A percentile compares a stretch with the other conserved stretches of the same genome.
Conservation (phyloP, 2,888 invertebrate genomes). For the Athalia circularis region DNA sequence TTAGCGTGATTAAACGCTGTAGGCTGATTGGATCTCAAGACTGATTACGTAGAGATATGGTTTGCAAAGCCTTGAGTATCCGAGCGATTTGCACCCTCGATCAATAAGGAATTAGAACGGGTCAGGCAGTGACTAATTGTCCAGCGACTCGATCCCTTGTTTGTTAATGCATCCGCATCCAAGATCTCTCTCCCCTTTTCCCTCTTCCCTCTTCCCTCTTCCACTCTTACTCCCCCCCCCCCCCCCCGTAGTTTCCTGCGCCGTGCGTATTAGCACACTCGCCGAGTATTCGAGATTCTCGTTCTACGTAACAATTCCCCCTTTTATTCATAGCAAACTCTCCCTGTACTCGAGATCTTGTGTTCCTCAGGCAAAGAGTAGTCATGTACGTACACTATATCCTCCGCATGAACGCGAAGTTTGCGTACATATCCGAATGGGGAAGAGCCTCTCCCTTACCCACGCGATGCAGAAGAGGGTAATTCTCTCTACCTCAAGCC, state of each 20-base stretch:
- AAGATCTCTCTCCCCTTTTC: background rate
- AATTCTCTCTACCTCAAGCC: background rate
- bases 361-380: background rate
- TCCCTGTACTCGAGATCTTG: constrained; percentile 26
- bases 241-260: background rate
- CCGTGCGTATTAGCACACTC: constrained; percentile 30
- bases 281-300: background rate
- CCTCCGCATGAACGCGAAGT: background rate
- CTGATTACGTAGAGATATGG: constrained; percentile 36
- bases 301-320: background rate
- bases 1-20: constrained; percentile 37
- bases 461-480: constrained; percentile 5
- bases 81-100: background rate
- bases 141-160: constrained; percentile 31
- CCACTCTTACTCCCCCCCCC: background rate
- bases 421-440: constrained; percentile 4
- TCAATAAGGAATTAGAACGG: constrained; percentile 45
- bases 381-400: background rate
- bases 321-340: constrained; percentile 22
- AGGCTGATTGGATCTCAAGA: constrained; percentile 34
- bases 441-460: background rate
- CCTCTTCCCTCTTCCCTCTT: background rate
- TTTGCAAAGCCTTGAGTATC: constrained; percentile 31
- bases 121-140: constrained; percentile 42
- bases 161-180: constrained; percentile 40